phyloP scores from a whole-genome alignment of 2,113 vertebrate species.

The Rhinogobius similis region DNA sequence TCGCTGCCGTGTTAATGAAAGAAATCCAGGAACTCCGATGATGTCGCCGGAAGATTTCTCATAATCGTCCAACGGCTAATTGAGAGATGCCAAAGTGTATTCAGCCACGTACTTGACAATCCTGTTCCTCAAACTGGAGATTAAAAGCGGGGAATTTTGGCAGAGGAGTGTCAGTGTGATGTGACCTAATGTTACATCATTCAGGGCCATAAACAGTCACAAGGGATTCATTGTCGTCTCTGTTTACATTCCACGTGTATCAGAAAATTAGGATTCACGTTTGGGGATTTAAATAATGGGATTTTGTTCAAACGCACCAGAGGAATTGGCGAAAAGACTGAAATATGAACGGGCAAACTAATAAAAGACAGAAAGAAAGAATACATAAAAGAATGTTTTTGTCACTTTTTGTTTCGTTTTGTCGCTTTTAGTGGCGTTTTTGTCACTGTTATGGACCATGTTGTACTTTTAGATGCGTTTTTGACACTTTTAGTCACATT shows the following conservation, averaged over 20 bases:
- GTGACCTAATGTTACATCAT: background rate
- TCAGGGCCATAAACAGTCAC: background rate
- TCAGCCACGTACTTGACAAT: constrained; percentile 8
- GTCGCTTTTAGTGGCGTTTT: no score
- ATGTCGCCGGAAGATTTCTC: constrained; percentile 4
- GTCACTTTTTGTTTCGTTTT: no score
- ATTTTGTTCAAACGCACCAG: no score
- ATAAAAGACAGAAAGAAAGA: no score
- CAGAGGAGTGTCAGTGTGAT: background rate
- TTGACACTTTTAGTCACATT: no score
- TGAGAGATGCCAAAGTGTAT: constrained; percentile 41
- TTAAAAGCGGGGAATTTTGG: constrained; percentile 13
- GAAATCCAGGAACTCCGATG: constrained; percentile 41
- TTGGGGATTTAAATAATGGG: no score
- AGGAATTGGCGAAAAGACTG: no score
- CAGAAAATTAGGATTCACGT: no score
- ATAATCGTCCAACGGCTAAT: constrained; percentile 24
- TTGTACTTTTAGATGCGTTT: no score
- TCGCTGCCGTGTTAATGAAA: constrained; percentile 68
- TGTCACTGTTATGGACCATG: no score
- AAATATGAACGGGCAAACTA: no score
- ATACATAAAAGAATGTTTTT: no score
- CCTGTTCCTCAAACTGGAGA: constrained; percentile 13
- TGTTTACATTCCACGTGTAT: background rate
- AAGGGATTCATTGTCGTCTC: background rate